These are phyloP conservation scores for Psephotus haematonotus DNA, from an alignment of 2,113 vertebrate species.

Conservation along the genomic window DNA sequence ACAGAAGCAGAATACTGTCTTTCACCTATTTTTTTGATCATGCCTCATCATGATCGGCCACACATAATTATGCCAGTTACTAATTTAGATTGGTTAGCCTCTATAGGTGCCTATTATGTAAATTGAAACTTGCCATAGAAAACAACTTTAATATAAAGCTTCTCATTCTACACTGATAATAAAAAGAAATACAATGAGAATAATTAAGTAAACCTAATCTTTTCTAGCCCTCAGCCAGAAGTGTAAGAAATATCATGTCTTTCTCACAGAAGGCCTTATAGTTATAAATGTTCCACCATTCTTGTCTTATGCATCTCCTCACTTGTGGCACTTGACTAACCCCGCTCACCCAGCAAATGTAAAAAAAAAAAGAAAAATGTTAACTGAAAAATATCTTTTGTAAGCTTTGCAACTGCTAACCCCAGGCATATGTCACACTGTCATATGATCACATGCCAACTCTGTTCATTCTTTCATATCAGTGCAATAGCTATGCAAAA, in stretches of 20 bases:
- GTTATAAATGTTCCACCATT: not conserved
- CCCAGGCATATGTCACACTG: not conserved
- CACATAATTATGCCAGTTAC: not conserved
- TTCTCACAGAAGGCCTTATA: not conserved
- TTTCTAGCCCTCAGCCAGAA: not conserved
- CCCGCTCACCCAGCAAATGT: not conserved
- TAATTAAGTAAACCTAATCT: slow-evolving; percentile 1
- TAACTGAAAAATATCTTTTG: not conserved
- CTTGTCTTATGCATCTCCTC: not conserved
- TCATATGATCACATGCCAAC: not conserved
- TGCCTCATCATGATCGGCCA: not conserved
- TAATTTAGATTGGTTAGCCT: not conserved
- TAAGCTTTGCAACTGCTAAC: not conserved
- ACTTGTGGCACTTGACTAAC: not conserved
- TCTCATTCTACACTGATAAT: not conserved
- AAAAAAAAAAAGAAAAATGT: not conserved
- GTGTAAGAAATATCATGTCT: not conserved
- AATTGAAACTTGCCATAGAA: not conserved
- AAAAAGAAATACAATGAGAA: slow-evolving; percentile 7
- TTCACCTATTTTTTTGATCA: not conserved
- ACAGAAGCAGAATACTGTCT: not conserved
- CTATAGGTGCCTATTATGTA: not conserved
- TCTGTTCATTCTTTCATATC: not conserved
- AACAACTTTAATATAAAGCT: not conserved
- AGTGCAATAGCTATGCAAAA: not conserved